A percentile compares a stretch with the other conserved stretches of the same genome.
Conservation (phyloP, 2,797 vertebrate species). For the Enteromius afrohamiltoni region DNA sequence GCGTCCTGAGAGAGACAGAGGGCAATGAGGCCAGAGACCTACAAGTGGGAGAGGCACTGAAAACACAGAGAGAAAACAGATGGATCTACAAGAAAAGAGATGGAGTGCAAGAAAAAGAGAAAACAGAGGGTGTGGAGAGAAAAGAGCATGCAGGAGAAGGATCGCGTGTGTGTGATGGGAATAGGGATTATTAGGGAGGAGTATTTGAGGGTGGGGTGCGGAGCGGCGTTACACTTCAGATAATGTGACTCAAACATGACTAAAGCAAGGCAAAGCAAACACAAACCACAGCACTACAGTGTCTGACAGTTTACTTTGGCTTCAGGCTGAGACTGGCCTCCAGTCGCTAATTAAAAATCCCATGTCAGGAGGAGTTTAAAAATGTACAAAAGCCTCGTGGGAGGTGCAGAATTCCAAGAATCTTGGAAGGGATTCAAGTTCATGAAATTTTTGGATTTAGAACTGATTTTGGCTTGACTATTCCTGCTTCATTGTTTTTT, state of each 20-base stretch:
- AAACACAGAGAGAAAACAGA: conserved; percentile 61
- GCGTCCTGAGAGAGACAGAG: conserved; percentile 55
- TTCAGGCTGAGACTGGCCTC: conserved; percentile 38
- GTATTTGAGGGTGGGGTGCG: conserved; percentile 44
- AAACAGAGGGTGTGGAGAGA: conserved; percentile 53
- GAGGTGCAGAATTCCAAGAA: conserved; percentile 37
- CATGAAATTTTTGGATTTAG: conserved; percentile 19
- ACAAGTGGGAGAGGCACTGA: conserved; percentile 53
- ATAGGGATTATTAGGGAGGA: conserved; percentile 46
- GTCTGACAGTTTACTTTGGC: conserved; percentile 38
- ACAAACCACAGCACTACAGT: conserved; percentile 14
- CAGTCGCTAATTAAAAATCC: conserved; percentile 44
- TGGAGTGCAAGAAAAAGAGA: conserved; percentile 33
- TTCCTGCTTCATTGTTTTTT: conserved; percentile 3
- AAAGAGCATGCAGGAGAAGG: conserved; percentile 36
- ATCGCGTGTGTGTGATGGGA: conserved; percentile 31
- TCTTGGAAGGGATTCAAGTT: conserved; percentile 15
- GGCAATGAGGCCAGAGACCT: conserved; percentile 25
- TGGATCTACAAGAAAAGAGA: conserved; percentile 46
- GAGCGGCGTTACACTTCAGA: conserved; percentile 35
- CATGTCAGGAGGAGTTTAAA: conserved; percentile 38
- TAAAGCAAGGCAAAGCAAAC: conserved; percentile 31
- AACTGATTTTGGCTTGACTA: background rate
- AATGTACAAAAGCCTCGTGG: conserved; percentile 32
- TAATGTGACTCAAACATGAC: conserved; percentile 51